A percentile compares a stretch with the other conserved stretches of the same genome.
phyloP scores from a whole-genome alignment of 2,888 invertebrate genomes.

The Cryptus viduatorius region DNA sequence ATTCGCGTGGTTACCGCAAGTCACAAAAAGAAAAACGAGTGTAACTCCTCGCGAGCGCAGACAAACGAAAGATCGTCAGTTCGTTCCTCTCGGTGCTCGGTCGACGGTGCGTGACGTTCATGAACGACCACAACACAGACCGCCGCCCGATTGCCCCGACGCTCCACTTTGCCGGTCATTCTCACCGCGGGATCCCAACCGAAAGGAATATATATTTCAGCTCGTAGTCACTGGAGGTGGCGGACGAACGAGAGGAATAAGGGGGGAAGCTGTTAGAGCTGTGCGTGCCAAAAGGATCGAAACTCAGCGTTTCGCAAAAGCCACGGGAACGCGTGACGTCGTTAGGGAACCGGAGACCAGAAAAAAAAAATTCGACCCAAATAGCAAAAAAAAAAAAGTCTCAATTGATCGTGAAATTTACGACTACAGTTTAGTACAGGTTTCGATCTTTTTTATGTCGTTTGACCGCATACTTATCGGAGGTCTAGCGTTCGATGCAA shows the following conservation, averaged over 20 bases:
- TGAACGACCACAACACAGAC: slow-evolving; percentile 80
- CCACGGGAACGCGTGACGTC: slow-evolving; percentile 37
- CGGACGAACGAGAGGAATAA: background rate
- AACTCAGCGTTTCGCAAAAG: slow-evolving; percentile 19
- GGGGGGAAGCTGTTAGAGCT: slow-evolving; percentile 21
- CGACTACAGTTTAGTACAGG: background rate
- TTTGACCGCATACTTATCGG: background rate
- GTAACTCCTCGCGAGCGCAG: background rate
- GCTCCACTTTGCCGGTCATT: slow-evolving; percentile 74
- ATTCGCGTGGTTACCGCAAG: slow-evolving; percentile 12
- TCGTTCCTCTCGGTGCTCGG: slow-evolving; percentile 71
- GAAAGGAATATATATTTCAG: slow-evolving; percentile 45
- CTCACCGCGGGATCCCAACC: slow-evolving; percentile 43
- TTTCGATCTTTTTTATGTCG: background rate
- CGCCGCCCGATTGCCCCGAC: slow-evolving; percentile 75
- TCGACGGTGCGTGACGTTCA: slow-evolving; percentile 80
- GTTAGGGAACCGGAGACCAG: background rate
- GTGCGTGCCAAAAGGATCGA: slow-evolving; percentile 16
- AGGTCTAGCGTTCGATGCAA: background rate
- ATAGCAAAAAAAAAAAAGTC: background rate
- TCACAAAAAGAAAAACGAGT: background rate
- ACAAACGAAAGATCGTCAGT: slow-evolving; percentile 27
- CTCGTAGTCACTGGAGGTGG: slow-evolving; percentile 20
- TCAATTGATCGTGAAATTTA: background rate
- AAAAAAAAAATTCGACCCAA: background rate